Evolutionary conservation across 2,888 invertebrate species (phyloP).

Genomic region (Erpobdella octoculata): DNA sequence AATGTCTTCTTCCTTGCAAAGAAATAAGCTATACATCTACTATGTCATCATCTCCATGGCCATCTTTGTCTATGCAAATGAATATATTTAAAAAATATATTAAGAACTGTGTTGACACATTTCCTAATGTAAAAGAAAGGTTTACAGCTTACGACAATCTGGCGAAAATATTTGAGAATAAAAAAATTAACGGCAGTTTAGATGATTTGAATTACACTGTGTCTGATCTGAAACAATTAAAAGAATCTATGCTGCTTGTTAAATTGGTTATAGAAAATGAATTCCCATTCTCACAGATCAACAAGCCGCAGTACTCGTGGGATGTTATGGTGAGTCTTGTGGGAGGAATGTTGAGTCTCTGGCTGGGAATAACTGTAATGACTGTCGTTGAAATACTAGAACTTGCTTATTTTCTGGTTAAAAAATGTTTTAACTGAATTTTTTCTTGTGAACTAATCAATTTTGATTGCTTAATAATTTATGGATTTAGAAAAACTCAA

Average conservation of each 20-base stretch:
- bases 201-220: neutral
- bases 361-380: neutral
- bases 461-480: no score
- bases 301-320: neutral
- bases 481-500: no score
- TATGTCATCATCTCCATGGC: neutral
- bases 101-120: neutral
- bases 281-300: neutral
- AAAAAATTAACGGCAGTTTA: neutral
- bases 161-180: neutral
- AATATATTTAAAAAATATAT: neutral
- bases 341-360: neutral
- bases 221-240: neutral
- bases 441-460: no score
- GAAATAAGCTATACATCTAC: neutral
- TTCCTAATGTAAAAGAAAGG: neutral
- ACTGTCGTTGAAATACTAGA: neutral
- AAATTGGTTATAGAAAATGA: constrained; percentile 1
- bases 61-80: neutral
- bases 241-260: neutral
- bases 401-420: neutral
- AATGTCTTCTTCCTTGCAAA: neutral
- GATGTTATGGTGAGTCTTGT: neutral
- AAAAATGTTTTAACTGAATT: neutral
- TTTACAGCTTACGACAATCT: neutral